Conservation (phyloP, 2,797 vertebrate species). For the Coregonus suidteri region DNA sequence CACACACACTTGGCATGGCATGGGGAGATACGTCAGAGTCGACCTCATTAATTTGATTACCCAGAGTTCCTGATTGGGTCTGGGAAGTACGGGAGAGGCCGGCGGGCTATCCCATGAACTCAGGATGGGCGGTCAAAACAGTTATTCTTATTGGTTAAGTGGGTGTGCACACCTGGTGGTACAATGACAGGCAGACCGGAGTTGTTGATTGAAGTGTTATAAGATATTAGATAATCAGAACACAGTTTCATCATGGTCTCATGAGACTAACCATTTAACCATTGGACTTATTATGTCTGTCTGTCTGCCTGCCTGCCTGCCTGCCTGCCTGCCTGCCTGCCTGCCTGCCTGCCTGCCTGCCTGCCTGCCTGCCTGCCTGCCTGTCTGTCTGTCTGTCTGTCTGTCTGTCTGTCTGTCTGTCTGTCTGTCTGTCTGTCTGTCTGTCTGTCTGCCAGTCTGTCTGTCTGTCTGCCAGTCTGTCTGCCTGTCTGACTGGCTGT, state of each 20-base stretch:
- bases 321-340: no score
- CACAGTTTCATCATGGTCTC: neutral
- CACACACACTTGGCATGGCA: constrained; percentile 1
- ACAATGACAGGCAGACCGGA: neutral
- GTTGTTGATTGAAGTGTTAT: neutral
- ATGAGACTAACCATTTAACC: neutral
- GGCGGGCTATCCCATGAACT: constrained; percentile 45
- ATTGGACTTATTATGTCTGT: no score
- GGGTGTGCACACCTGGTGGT: neutral
- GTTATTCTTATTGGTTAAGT: neutral
- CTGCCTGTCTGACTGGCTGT: no score
- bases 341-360: no score
- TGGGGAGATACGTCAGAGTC: constrained; percentile 52
- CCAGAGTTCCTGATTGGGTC: constrained; percentile 34
- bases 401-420: no score
- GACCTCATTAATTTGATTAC: constrained; percentile 63
- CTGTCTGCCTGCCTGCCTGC: no score
- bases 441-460: neutral
- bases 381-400: neutral
- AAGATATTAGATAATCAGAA: neutral
- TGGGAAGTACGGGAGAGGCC: constrained; percentile 53
- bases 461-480: neutral
- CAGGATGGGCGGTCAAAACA: constrained; percentile 42
- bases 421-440: no score
- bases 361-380: no score